These are phyloP conservation scores for Calliphora vomitoria DNA, from an alignment of 2,888 invertebrate genomes.

Conservation along the genomic window DNA sequence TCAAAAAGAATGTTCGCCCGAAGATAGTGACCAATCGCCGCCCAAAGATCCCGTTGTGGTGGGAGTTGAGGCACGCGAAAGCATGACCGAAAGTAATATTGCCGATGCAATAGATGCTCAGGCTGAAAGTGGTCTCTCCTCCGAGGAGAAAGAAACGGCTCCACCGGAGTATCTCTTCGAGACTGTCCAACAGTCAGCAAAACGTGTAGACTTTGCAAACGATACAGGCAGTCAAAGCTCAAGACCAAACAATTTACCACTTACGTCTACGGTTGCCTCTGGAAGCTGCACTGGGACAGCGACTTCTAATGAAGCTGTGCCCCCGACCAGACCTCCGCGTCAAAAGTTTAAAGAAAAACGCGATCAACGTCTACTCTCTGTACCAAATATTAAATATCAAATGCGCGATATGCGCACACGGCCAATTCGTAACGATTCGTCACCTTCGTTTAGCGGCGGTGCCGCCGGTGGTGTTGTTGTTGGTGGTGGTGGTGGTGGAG, in stretches of 20 bases:
- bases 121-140: conserved; percentile 6
- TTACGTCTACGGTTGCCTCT: conserved; percentile 80
- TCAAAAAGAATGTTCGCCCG: conserved; percentile 80
- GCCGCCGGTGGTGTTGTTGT: conserved; percentile 31
- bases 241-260: conserved; percentile 88
- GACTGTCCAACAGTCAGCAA: conserved; percentile 71
- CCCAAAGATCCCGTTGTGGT: conserved; percentile 69
- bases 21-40: conserved; percentile 75
- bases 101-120: conserved; percentile 58
- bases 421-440: conserved; percentile 81
- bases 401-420: conserved; percentile 83
- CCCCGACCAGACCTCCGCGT: conserved; percentile 86
- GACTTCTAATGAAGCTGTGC: conserved; percentile 80
- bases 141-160: conserved; percentile 32
- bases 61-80: conserved; percentile 76
- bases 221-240: conserved; percentile 81
- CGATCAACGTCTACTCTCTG: conserved; percentile 90
- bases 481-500: conserved; percentile 85
- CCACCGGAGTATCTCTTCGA: conserved; percentile 47
- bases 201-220: conserved; percentile 83
- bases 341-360: conserved; percentile 86
- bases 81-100: conserved; percentile 67
- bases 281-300: conserved; percentile 77
- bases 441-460: conserved; percentile 86
- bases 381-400: conserved; percentile 90